Percentiles rank a stretch among this genome's conserved stretches.
Evolutionary conservation across 2,113 vertebrate species (phyloP).

Genomic region (Ivindomyrus marchei): DNA sequence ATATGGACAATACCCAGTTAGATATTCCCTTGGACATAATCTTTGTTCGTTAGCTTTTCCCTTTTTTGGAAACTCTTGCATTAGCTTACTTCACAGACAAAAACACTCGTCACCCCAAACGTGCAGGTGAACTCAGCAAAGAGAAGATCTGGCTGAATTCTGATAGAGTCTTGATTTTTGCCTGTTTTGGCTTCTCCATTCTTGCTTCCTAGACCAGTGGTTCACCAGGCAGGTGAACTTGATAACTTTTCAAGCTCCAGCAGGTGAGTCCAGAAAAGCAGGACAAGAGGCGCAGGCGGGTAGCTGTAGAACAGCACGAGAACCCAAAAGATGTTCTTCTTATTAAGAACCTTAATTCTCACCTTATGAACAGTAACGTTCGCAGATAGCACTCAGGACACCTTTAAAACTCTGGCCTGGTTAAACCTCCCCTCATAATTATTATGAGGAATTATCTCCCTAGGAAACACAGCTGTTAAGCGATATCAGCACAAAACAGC

Average conservation of each 20-base stretch:
- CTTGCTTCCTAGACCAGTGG: neutral
- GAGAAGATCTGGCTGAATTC: neutral
- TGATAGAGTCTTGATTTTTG: neutral
- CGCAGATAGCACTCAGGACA: neutral
- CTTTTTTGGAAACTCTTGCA: neutral
- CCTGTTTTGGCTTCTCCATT: neutral
- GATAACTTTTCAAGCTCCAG: neutral
- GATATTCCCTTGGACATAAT: neutral
- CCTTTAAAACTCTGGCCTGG: neutral
- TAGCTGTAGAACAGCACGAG: neutral
- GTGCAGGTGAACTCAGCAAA: neutral
- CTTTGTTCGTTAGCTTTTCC: neutral
- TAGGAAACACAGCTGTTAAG: neutral
- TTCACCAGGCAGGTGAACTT: neutral
- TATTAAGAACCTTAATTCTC: neutral
- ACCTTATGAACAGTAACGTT: neutral
- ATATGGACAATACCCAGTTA: neutral
- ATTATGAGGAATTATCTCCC: neutral
- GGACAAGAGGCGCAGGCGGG: neutral
- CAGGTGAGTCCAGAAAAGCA: neutral
- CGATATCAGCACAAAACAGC: neutral
- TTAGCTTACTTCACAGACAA: neutral
- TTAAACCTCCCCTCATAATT: neutral
- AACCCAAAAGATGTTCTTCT: neutral
- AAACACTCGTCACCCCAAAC: neutral